phyloP scores from a whole-genome alignment of 2,113 vertebrate species.

The Epinephelus lanceolatus region DNA sequence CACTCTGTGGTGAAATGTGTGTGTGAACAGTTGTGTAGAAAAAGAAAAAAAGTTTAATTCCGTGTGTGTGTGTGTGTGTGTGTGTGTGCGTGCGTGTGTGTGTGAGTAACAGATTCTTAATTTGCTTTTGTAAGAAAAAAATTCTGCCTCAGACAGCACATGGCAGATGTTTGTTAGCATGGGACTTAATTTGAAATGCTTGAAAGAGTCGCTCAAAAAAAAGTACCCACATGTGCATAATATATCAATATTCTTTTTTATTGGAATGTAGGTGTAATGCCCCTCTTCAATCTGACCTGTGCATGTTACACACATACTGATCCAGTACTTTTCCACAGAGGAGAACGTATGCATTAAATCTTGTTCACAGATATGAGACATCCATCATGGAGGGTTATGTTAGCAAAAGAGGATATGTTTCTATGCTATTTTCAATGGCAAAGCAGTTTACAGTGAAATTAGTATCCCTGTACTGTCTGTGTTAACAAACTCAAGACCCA shows the following conservation, averaged over 20 bases:
- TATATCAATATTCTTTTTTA: neutral
- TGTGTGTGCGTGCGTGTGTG: too few species aligned
- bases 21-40: neutral
- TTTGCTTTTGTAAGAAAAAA: neutral
- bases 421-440: neutral
- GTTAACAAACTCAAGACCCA: neutral
- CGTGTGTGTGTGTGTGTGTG: too few species aligned
- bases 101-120: neutral
- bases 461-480: neutral
- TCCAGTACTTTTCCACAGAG: neutral
- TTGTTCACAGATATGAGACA: neutral
- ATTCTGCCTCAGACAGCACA: too few species aligned
- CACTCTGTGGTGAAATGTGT: constrained; percentile 14
- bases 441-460: neutral
- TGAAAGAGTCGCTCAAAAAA: neutral
- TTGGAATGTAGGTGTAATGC: neutral
- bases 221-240: neutral
- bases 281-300: too few species aligned
- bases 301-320: neutral
- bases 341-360: neutral
- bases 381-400: neutral
- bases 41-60: too few species aligned
- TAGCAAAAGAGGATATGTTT: neutral
- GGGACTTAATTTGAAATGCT: neutral
- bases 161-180: neutral